A percentile compares a stretch with the other conserved stretches of the same genome.
Evolutionary conservation across 2,888 invertebrate genomes (phyloP).

Genomic region (Drosophila leonis): DNA sequence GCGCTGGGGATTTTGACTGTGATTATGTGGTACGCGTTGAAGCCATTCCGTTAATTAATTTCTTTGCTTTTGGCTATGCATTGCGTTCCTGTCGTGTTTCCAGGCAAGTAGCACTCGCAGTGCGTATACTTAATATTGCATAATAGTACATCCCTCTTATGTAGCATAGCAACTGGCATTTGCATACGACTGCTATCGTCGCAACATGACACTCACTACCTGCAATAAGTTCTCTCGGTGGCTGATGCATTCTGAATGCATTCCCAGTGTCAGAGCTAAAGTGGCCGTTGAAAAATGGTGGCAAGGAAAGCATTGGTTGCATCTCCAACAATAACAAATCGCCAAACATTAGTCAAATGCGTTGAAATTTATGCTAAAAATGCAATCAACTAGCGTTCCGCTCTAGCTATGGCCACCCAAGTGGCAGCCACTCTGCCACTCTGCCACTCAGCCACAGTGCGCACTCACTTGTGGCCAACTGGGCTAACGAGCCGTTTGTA

Average conservation of each 20-base stretch:
- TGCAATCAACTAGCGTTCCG: conserved; percentile 77
- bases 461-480: conserved; percentile 63
- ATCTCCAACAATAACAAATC: conserved; percentile 66
- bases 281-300: conserved; percentile 59
- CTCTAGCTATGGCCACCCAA: conserved; percentile 69
- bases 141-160: conserved; percentile 13
- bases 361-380: conserved; percentile 80
- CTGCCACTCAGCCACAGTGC: conserved; percentile 10
- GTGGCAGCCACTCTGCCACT: conserved; percentile 20
- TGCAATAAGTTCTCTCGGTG: conserved; percentile 37
- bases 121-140: conserved; percentile 69
- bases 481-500: conserved; percentile 50
- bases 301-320: conserved; percentile 38
- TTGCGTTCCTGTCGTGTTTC: background rate
- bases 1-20: conserved; percentile 20
- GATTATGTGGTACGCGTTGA: conserved; percentile 37
- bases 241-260: conserved; percentile 34
- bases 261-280: conserved; percentile 26
- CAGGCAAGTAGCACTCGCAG: conserved; percentile 19
- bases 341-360: conserved; percentile 76
- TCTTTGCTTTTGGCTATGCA: conserved; percentile 31
- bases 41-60: conserved; percentile 62
- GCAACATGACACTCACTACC: conserved; percentile 42
- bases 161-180: conserved; percentile 35
- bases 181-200: conserved; percentile 51